Percentiles rank a stretch among this genome's conserved stretches.
Evolutionary conservation across 2,797 vertebrate species (phyloP).

Genomic region (Danionella dracula): DNA sequence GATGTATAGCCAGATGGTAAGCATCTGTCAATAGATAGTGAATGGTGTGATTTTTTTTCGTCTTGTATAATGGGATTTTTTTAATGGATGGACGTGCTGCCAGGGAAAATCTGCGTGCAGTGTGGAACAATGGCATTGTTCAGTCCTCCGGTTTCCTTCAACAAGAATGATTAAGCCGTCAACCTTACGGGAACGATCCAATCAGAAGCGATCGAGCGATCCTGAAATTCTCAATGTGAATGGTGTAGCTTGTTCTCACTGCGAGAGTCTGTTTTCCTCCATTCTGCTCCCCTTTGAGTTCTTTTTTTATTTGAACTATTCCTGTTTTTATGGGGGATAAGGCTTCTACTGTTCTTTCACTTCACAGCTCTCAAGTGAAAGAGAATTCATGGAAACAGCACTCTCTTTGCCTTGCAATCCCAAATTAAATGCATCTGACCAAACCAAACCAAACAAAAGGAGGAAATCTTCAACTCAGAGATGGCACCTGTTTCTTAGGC

Average conservation of each 20-base stretch:
- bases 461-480: background rate
- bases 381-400: slow-evolving; percentile 1
- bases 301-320: background rate
- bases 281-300: slow-evolving; percentile 16
- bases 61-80: slow-evolving; percentile 12
- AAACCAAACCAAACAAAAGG: slow-evolving; percentile 35
- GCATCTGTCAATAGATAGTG: slow-evolving; percentile 40
- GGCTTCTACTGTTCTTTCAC: background rate
- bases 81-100: slow-evolving; percentile 20
- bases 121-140: background rate
- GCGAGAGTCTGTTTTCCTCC: slow-evolving; percentile 34
- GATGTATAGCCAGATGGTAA: slow-evolving; percentile 32
- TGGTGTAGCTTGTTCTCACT: slow-evolving; percentile 38
- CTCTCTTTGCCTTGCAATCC: slow-evolving; percentile 43
- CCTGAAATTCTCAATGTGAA: slow-evolving; percentile 50
- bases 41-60: slow-evolving; percentile 27
- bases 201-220: slow-evolving; percentile 35
- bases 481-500: background rate
- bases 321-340: slow-evolving; percentile 8
- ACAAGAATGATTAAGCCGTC: slow-evolving; percentile 30
- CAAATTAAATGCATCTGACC: slow-evolving; percentile 33
- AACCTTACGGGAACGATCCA: slow-evolving; percentile 41
- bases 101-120: slow-evolving; percentile 4
- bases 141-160: background rate
- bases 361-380: slow-evolving; percentile 1